Percentiles rank a stretch among this genome's conserved stretches.
phyloP scores from a whole-genome alignment of 2,113 vertebrate species.

The Rhagologus leucostigma region DNA sequence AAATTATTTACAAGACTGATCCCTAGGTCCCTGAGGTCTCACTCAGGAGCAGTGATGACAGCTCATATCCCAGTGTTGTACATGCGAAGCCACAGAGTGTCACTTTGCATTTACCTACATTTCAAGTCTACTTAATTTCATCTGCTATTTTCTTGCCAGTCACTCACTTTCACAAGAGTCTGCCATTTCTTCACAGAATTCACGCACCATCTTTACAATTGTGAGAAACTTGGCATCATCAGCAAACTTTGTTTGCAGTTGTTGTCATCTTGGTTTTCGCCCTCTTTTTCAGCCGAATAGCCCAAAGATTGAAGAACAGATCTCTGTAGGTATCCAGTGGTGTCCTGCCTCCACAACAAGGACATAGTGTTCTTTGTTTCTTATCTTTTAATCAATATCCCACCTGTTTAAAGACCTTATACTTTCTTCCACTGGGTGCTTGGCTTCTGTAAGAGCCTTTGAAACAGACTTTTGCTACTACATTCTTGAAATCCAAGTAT shows the following conservation, averaged over 20 bases:
- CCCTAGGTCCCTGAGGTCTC: neutral
- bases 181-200: neutral
- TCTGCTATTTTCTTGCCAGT: neutral
- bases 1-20: neutral
- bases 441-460: slow-evolving; percentile 5
- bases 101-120: neutral
- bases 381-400: slow-evolving; percentile 15
- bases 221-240: neutral
- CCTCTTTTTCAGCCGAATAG: neutral
- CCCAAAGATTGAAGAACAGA: neutral
- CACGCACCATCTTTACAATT: neutral
- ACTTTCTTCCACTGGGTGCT: neutral
- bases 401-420: neutral
- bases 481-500: neutral
- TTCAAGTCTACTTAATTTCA: slow-evolving; percentile 2
- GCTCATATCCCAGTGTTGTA: neutral
- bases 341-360: neutral
- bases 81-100: neutral
- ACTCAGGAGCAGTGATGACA: neutral
- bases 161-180: neutral
- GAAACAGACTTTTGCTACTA: neutral
- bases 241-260: neutral
- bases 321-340: neutral
- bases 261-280: neutral
- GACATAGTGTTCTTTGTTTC: neutral